A percentile compares a stretch with the other conserved stretches of the same genome.
Conservation (phyloP, 1,140 invertebrate genomes). For the roundworm (Caenorhabditis elegans) region DNA sequence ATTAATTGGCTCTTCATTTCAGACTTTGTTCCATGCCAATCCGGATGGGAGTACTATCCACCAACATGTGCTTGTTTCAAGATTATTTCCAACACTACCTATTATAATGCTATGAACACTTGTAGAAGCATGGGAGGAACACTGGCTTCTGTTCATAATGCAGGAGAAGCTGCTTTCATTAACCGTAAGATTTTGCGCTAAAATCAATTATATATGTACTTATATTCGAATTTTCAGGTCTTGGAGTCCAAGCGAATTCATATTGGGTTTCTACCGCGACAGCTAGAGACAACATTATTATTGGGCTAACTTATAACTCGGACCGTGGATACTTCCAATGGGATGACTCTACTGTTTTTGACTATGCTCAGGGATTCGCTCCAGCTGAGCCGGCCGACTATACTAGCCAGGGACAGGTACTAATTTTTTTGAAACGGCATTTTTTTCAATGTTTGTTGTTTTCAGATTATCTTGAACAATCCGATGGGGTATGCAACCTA, state of each 20-base stretch:
- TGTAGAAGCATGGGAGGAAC: constrained; percentile 18
- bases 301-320: neutral
- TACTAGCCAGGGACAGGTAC: neutral
- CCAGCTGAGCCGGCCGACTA: constrained; percentile 1
- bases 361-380: neutral
- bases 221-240: neutral
- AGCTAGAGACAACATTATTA: neutral
- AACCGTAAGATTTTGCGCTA: neutral
- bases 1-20: neutral
- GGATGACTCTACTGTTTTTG: neutral
- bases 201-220: neutral
- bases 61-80: constrained; percentile 1
- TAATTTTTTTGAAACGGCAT: too few species aligned
- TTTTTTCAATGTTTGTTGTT: neutral
- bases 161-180: constrained; percentile 3
- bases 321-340: neutral
- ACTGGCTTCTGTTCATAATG: neutral
- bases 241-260: neutral
- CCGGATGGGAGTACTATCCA: constrained; percentile 3
- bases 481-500: neutral
- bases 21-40: constrained; percentile 8
- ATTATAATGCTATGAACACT: neutral
- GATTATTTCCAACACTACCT: constrained; percentile 2
- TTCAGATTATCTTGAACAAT: neutral
- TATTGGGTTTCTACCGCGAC: neutral